phyloP scores from a whole-genome alignment of 2,797 vertebrate genomes.

The Percopsis omiscomaycus region DNA sequence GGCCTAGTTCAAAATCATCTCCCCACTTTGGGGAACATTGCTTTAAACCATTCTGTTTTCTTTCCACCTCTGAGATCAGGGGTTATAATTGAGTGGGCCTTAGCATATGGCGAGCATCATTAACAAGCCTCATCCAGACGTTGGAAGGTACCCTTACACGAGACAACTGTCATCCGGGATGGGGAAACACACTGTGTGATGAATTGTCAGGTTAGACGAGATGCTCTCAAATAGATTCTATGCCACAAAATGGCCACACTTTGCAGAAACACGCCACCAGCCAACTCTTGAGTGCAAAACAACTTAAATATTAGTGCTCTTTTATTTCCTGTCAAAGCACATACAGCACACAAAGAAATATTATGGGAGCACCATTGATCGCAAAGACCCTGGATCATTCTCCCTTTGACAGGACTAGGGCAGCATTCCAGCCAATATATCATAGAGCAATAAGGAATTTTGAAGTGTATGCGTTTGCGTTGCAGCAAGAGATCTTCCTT shows the following conservation, averaged over 20 bases:
- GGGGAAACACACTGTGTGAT: neutral
- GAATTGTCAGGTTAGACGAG: neutral
- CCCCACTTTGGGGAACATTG: neutral
- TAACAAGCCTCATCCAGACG: constrained; percentile 39
- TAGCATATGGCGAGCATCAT: constrained; percentile 48
- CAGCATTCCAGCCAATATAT: constrained; percentile 43
- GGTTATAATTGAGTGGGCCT: constrained; percentile 63
- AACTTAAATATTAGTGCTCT: no score
- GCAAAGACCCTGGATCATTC: constrained; percentile 60
- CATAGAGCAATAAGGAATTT: constrained; percentile 38
- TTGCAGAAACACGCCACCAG: constrained; percentile 3
- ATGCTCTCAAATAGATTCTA: neutral
- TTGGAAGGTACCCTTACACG: constrained; percentile 18
- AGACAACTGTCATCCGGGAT: constrained; percentile 3
- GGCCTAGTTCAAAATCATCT: neutral
- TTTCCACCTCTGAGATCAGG: constrained; percentile 40
- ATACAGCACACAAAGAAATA: constrained; percentile 46
- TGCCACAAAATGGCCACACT: constrained; percentile 3
- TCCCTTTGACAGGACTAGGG: constrained; percentile 67
- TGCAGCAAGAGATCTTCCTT: constrained; percentile 8
- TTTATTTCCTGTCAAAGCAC: no score
- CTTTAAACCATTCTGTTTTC: neutral
- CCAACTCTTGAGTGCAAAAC: no score
- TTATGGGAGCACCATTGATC: constrained; percentile 64
- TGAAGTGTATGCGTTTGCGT: constrained; percentile 33